Conservation (phyloP, 2,113 vertebrate species). For the Typhlomys cinereus region DNA sequence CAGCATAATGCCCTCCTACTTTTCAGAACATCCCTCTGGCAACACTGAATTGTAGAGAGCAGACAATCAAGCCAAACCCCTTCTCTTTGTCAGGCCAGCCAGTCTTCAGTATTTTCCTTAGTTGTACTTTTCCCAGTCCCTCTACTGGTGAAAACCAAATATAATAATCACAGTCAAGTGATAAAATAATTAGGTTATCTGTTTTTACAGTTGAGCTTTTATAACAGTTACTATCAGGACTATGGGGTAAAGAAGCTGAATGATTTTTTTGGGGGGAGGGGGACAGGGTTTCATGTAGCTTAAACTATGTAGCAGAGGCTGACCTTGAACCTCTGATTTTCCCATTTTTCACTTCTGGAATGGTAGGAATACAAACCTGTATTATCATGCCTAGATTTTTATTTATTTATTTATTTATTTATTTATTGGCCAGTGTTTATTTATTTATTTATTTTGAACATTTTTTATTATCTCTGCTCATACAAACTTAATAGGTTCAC, state of each 20-base stretch:
- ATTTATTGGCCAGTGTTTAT: too few species aligned
- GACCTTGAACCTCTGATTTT: neutral
- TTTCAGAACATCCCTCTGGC: neutral
- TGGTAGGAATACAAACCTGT: neutral
- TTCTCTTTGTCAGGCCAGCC: neutral
- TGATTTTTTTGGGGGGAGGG: too few species aligned
- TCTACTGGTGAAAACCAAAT: conserved; percentile 10
- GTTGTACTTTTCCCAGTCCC: neutral
- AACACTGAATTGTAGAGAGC: neutral
- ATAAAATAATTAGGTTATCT: neutral
- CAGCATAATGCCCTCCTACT: neutral
- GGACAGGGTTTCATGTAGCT: neutral
- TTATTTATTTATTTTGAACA: too few species aligned
- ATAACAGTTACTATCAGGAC: neutral
- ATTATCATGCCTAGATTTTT: neutral
- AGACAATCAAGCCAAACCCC: neutral
- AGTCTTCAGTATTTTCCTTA: neutral
- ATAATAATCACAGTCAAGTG: neutral
- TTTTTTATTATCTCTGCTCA: too few species aligned
- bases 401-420: too few species aligned
- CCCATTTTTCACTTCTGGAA: neutral
- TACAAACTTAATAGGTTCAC: too few species aligned
- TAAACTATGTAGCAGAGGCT: neutral
- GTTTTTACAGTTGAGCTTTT: neutral
- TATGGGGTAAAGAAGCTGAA: neutral